Conservation (phyloP, 2,797 vertebrate genomes). For the Sternarchorhynchus goeldii region DNA sequence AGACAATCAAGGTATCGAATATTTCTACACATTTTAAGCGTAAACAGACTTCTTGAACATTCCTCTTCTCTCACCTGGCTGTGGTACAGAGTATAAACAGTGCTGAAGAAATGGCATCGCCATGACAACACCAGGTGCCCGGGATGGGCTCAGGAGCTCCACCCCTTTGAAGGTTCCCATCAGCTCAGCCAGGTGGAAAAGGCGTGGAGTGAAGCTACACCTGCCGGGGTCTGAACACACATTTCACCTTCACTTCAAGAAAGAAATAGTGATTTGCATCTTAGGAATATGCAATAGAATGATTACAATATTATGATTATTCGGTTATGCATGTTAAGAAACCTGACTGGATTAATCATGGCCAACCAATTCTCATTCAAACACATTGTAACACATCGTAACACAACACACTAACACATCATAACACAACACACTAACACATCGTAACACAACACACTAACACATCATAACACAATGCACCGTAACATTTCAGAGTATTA, state of each 20-base stretch:
- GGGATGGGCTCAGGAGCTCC: constrained; percentile 69
- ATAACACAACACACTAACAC: too few species aligned
- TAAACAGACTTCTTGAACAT: too few species aligned
- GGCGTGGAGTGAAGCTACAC: constrained; percentile 79
- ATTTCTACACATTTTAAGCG: too few species aligned
- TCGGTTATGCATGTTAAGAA: neutral
- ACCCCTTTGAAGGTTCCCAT: constrained; percentile 69
- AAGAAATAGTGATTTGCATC: neutral
- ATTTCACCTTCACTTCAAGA: neutral
- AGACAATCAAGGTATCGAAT: too few species aligned
- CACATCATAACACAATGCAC: neutral
- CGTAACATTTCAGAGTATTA: constrained; percentile 41
- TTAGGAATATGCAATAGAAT: neutral
- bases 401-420: neutral
- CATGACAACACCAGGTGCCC: constrained; percentile 67
- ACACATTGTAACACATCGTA: neutral
- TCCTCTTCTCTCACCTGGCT: constrained; percentile 68
- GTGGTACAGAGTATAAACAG: constrained; percentile 67
- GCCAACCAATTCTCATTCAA: neutral
- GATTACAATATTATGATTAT: too few species aligned
- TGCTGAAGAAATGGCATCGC: constrained; percentile 80
- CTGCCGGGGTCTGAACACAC: constrained; percentile 76
- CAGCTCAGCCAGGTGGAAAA: constrained; percentile 74
- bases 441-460: too few species aligned
- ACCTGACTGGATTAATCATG: neutral